Conservation (phyloP, 2,797 vertebrate genomes). For the Acrossocheilus wenchowensis region DNA sequence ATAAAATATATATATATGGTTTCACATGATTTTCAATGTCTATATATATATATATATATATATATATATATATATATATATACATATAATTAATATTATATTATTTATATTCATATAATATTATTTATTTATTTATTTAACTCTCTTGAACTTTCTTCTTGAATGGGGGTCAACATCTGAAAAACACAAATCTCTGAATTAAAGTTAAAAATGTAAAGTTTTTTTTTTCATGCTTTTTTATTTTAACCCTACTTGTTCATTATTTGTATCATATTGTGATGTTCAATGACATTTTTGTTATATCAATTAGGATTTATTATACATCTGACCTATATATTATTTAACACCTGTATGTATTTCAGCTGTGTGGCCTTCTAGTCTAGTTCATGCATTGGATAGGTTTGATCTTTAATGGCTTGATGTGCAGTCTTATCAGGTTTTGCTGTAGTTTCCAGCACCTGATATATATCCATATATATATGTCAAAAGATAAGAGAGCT, state of each 20-base stretch:
- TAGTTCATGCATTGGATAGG: background rate
- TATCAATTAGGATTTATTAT: background rate
- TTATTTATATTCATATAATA: too few species aligned
- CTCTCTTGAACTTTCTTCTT: background rate
- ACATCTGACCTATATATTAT: background rate
- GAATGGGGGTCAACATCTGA: background rate
- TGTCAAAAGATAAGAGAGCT: slow-evolving; percentile 15
- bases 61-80: too few species aligned
- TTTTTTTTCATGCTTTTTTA: background rate
- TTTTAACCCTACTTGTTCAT: background rate
- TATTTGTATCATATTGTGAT: background rate
- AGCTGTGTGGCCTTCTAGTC: background rate
- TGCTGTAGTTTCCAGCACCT: background rate
- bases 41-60: too few species aligned
- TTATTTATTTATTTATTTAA: background rate
- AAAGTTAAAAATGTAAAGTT: too few species aligned
- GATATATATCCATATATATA: background rate
- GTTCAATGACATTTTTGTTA: background rate
- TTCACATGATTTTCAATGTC: too few species aligned
- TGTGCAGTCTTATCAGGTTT: background rate
- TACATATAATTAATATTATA: too few species aligned
- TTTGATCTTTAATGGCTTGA: background rate
- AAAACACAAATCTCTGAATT: background rate
- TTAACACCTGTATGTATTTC: background rate
- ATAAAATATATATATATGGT: too few species aligned